Percentiles rank a stretch among this genome's conserved stretches.
Evolutionary conservation across 2,888 invertebrate species (phyloP).

Genomic region (Cetonia aurata): DNA sequence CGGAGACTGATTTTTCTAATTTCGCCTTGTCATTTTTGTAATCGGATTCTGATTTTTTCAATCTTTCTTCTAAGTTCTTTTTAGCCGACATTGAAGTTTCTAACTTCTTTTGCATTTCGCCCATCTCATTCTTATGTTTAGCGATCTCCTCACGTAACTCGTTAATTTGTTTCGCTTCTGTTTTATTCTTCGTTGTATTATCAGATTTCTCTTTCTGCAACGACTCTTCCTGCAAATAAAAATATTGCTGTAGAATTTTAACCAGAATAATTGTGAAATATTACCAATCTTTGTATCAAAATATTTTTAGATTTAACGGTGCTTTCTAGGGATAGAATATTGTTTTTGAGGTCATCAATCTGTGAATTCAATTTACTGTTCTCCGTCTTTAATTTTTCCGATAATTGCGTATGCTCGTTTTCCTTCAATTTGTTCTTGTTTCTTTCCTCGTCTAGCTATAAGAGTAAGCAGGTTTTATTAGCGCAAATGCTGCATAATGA

Average conservation of each 20-base stretch:
- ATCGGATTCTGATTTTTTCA: slow-evolving; percentile 76
- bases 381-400: slow-evolving; percentile 68
- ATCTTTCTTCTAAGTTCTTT: slow-evolving; percentile 64
- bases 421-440: slow-evolving; percentile 59
- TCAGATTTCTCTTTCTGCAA: slow-evolving; percentile 48
- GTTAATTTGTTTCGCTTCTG: slow-evolving; percentile 60
- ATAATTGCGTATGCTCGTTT: slow-evolving; percentile 69
- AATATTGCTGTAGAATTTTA: background rate
- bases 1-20: slow-evolving; percentile 73
- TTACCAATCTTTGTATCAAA: slow-evolving; percentile 75
- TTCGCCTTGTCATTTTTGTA: slow-evolving; percentile 73
- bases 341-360: slow-evolving; percentile 72
- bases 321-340: slow-evolving; percentile 62
- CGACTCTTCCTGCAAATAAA: slow-evolving; percentile 49
- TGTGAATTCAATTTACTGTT: slow-evolving; percentile 72
- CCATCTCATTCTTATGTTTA: slow-evolving; percentile 56
- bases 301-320: slow-evolving; percentile 68
- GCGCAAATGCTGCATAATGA: background rate
- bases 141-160: slow-evolving; percentile 60
- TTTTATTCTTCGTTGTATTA: slow-evolving; percentile 44
- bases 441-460: slow-evolving; percentile 62
- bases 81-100: slow-evolving; percentile 59
- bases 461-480: slow-evolving; percentile 39
- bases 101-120: slow-evolving; percentile 62
- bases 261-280: background rate